Base-by-base conservation (phyloP, 2,113 vertebrate genomes). In the Rhabdornis inornatus region DNA sequence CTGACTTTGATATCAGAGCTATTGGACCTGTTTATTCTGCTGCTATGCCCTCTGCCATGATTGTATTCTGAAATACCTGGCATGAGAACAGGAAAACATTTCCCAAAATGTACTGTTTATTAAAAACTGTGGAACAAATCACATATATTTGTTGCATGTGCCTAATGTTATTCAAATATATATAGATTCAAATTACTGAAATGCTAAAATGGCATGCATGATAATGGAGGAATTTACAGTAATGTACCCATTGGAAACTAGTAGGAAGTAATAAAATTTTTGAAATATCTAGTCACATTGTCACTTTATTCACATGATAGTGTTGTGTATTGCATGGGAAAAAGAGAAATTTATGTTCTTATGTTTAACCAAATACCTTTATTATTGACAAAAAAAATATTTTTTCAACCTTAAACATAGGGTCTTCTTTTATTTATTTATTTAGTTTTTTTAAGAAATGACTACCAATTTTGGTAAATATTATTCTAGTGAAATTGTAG, bases 301-400 rank as follows among this genome's bases (percentile, higher is more conserved):
- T 52, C 9, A n/a, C 2, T 65, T 70, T 40, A 39, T 61, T 81
- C 27, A 14, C 35, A 2, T 63, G 7, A 60, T 4, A 47, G 2
- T 31, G 37, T 53, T 88, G 10, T 47, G 42, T 52, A 49, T 53
- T 64, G 9, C 24, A 28, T 22, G 27, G 17, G 22, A 72, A 88
- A 93, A 88, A 65, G 19, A 60, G 2, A 0, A 83, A 49, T 49
- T 64, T 40, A 33, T 77, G 5, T 31, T 78, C 2, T 50, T 60
- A 22, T 39, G 5, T 31, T 65, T 89, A 76, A 80, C 2, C 4
- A 88, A n/a, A 64, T 52, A 23, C 2, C 9, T 75, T 63, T 6
- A 24, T 11, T 35, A 22, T 15, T 11, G 22, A 44, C 6, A 39
- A 13, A 10, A 12, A 17, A 12, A 17, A 24, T 1, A 4, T 0